phyloP scores from a whole-genome alignment of 2,888 invertebrate genomes.

The Pilophorus perplexus region DNA sequence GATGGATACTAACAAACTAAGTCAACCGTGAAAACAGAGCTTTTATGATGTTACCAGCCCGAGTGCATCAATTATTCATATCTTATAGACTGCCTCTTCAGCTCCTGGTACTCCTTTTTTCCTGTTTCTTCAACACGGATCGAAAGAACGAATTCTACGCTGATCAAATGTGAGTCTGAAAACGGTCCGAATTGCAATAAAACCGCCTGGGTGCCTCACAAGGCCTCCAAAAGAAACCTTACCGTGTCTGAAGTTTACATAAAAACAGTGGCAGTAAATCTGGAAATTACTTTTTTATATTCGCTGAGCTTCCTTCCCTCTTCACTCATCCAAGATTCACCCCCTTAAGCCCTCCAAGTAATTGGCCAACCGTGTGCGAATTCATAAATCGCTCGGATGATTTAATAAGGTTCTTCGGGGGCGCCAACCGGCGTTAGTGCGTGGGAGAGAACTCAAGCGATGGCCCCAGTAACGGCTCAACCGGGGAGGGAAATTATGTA shows the following conservation, averaged over 20 bases:
- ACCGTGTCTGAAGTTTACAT: too few relatives aligned
- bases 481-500: too few relatives aligned
- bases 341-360: constrained; percentile 13
- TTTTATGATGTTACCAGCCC: constrained; percentile 34
- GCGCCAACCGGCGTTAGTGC: constrained; percentile 23
- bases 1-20: background rate
- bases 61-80: constrained; percentile 36
- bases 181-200: too few relatives aligned
- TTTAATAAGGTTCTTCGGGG: too few relatives aligned
- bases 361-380: constrained; percentile 29
- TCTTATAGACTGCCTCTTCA: constrained; percentile 1
- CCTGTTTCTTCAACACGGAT: background rate
- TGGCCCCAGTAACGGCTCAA: background rate
- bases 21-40: constrained; percentile 36
- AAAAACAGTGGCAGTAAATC: too few relatives aligned
- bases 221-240: too few relatives aligned
- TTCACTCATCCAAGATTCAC: background rate
- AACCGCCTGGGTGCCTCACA: too few relatives aligned
- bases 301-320: constrained; percentile 5
- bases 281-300: too few relatives aligned
- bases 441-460: constrained; percentile 17
- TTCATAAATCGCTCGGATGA: constrained; percentile 32
- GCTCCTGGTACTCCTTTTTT: background rate
- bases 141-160: too few relatives aligned
- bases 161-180: too few relatives aligned